Evolutionary conservation across 2,888 invertebrate species (phyloP).

Genomic region (Aquatica leii): DNA sequence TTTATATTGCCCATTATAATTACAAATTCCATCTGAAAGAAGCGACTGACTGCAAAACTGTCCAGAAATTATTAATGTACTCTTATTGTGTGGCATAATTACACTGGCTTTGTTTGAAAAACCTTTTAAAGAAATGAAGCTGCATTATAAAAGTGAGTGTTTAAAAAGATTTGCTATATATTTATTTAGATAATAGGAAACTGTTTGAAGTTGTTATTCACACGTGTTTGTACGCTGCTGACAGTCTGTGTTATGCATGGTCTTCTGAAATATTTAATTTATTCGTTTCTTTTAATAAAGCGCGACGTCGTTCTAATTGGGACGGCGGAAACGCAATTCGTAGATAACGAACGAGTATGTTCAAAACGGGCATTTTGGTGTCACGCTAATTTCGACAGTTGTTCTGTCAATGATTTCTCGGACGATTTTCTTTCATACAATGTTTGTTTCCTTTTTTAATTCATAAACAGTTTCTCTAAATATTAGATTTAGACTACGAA

Average conservation of each 20-base stretch:
- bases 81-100: slow-evolving; percentile 53
- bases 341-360: no score
- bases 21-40: slow-evolving; percentile 43
- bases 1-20: slow-evolving; percentile 43
- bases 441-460: no score
- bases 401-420: no score
- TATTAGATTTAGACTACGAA: no score
- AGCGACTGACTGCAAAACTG: slow-evolving; percentile 45
- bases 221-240: not conserved
- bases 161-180: slow-evolving; percentile 17
- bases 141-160: slow-evolving; percentile 46
- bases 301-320: no score
- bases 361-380: no score
- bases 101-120: slow-evolving; percentile 49
- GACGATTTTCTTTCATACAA: no score
- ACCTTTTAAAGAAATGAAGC: slow-evolving; percentile 57
- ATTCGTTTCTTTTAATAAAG: not conserved
- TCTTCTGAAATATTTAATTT: not conserved
- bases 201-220: slow-evolving; percentile 11
- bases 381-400: no score
- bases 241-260: not conserved
- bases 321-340: no score
- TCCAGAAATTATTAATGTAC: slow-evolving; percentile 51
- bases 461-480: no score
- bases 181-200: slow-evolving; percentile 13